Percentiles rank a stretch among this genome's conserved stretches.
These are phyloP conservation scores for Scaptomyza hsui DNA, from an alignment of 1,140 invertebrate genomes.

Conservation along the genomic window DNA sequence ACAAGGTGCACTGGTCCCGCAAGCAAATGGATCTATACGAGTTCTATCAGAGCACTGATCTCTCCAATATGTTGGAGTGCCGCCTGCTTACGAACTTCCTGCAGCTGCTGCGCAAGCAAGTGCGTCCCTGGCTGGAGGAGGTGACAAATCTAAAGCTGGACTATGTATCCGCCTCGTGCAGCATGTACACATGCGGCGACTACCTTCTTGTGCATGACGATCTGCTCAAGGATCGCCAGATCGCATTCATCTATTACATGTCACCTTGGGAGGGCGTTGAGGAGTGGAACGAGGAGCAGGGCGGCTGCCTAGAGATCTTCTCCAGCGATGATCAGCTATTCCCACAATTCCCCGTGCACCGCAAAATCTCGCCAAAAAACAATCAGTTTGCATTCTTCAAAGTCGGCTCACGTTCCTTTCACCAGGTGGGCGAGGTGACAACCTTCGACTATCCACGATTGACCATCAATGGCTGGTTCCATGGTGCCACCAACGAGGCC, in stretches of 20 bases:
- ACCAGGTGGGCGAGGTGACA: constrained; percentile 88
- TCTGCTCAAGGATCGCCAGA: constrained; percentile 87
- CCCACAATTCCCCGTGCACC: constrained; percentile 85
- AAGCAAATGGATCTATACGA: constrained; percentile 89
- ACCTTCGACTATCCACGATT: constrained; percentile 87
- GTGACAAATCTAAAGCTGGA: constrained; percentile 87
- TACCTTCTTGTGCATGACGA: constrained; percentile 91
- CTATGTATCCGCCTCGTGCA: constrained; percentile 89
- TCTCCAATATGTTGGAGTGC: constrained; percentile 85
- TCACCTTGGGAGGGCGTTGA: constrained; percentile 85
- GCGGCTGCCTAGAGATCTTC: constrained; percentile 88
- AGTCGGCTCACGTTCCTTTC: constrained; percentile 85
- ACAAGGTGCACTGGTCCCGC: constrained; percentile 87
- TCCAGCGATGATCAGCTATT: constrained; percentile 85
- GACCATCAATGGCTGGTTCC: constrained; percentile 91
- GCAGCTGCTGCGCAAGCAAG: constrained; percentile 66
- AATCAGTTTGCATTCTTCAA: constrained; percentile 90
- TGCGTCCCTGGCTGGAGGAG: constrained; percentile 85
- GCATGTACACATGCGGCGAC: constrained; percentile 89
- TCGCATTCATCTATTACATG: constrained; percentile 90
- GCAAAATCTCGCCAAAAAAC: constrained; percentile 87
- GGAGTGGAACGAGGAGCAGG: constrained; percentile 87
- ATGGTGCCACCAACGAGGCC: constrained; percentile 85
- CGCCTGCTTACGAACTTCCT: constrained; percentile 81
- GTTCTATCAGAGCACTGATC: constrained; percentile 88